Evolutionary conservation across 2,888 invertebrate species (phyloP), one percentile per base, ranked within the genome.

Genomic region (Leptopilina syphax): DNA sequence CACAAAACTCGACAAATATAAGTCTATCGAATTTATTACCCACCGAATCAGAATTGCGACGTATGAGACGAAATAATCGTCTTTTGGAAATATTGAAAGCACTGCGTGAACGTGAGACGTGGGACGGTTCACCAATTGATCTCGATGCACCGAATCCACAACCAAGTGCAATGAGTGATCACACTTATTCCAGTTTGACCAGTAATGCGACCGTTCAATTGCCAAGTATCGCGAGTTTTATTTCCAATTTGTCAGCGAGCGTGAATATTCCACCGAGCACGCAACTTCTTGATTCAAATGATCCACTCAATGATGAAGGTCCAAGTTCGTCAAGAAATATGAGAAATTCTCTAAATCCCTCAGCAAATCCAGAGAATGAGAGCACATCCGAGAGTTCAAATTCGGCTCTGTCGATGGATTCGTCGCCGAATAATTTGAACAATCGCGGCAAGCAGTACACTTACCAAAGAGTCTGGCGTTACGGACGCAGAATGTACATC

Each of bases 121-220:
- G 27, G n/a, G 50, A 54, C 18, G 80, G 70, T 9, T 57, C 66
- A 5, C 78, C 67, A 34, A 85, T 79, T 50, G 70, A 65, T 68
- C 50, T 67, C 27, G 63, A 67, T 2, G 60, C 60, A 66, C 70
- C 79, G n/a, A 79, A 54, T 13, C 63, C 68, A 7, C 81, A 81
- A 3, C 77, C 73, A 12, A 27, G 77, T 12, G 41, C 83, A 13
- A 84, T 83, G 34, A 87, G 83, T 67, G 89, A 89, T 85, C 89
- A 89, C 63, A 90, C 88, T 0, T 88, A 89, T 77, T 88, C 88
- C 3, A 87, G 87, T 80, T 47, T 85, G 50, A 73, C 13, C 24
- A 84, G 76, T 65, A 77, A 68, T 66, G 76, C 66, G 3, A 84
- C 82, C 24, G 76, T 80, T 57, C 87, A 83, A 65, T 68, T 87